phyloP scores from a whole-genome alignment of 2,888 invertebrate species.

The Neocrepidodera transversa region DNA sequence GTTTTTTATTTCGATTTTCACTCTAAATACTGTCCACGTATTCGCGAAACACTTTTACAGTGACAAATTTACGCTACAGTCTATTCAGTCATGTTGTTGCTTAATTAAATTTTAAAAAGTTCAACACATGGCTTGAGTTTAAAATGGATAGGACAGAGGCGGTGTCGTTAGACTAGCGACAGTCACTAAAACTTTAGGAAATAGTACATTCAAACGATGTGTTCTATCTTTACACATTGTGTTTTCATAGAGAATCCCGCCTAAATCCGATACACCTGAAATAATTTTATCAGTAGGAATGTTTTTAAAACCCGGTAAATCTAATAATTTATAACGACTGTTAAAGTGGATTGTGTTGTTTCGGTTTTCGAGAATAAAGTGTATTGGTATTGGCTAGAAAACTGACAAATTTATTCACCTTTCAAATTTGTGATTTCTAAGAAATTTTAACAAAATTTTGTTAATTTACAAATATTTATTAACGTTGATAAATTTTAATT shows the following conservation, averaged over 20 bases:
- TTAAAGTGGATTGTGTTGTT: too few relatives aligned
- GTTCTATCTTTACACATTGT: slow-evolving; percentile 34
- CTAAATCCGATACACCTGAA: not conserved
- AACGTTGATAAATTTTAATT: too few relatives aligned
- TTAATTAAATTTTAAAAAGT: slow-evolving; percentile 20
- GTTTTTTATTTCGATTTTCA: not conserved
- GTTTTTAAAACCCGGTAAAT: too few relatives aligned
- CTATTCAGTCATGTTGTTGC: slow-evolving; percentile 5
- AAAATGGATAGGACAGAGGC: not conserved
- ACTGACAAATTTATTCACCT: too few relatives aligned
- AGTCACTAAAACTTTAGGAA: slow-evolving; percentile 12
- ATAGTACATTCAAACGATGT: slow-evolving; percentile 17
- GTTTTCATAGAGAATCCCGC: not conserved
- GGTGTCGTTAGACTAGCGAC: slow-evolving; percentile 12
- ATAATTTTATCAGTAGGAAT: not conserved
- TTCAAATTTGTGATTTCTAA: too few relatives aligned
- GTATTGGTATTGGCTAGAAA: too few relatives aligned
- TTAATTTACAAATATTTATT: too few relatives aligned
- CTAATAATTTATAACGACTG: too few relatives aligned
- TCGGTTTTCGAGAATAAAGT: too few relatives aligned
- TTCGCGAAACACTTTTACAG: not conserved
- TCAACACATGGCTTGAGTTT: slow-evolving; percentile 29
- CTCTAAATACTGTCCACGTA: not conserved
- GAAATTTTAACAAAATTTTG: too few relatives aligned
- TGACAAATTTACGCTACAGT: not conserved